Percentiles rank a stretch among this genome's conserved stretches.
These are phyloP conservation scores for Cinara cedri DNA, from an alignment of 2,888 invertebrate species.

Conservation along the genomic window DNA sequence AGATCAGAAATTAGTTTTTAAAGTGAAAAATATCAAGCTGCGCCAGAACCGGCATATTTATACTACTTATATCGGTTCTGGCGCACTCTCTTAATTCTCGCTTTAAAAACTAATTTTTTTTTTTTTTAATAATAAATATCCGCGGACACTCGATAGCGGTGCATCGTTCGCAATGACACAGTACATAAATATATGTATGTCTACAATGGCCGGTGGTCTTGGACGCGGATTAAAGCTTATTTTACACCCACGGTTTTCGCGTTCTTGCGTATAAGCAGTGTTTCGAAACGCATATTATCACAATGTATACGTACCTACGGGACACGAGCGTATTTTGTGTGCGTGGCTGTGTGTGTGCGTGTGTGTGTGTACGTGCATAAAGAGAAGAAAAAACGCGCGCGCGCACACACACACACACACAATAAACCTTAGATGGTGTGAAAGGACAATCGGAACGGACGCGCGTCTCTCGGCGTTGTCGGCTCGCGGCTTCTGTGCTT, in stretches of 20 bases:
- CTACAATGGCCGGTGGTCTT: too few species aligned
- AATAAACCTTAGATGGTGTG: conserved; percentile 44
- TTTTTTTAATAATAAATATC: too few species aligned
- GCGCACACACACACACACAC: not conserved
- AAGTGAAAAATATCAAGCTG: too few species aligned
- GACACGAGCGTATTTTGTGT: not conserved
- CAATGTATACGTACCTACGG: not conserved
- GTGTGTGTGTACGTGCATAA: not conserved
- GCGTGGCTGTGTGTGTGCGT: not conserved
- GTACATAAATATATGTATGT: too few species aligned
- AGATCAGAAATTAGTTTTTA: too few species aligned
- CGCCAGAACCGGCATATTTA: too few species aligned
- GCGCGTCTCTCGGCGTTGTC: conserved; percentile 24
- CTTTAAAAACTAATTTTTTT: too few species aligned
- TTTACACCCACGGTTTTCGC: not conserved
- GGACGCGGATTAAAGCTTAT: not conserved
- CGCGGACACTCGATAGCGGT: too few species aligned
- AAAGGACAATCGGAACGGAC: conserved; percentile 52
- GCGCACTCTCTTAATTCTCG: too few species aligned
- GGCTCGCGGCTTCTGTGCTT: not conserved
- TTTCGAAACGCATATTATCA: not conserved
- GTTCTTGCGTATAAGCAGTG: too few species aligned
- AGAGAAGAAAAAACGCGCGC: conserved; percentile 11
- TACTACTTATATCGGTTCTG: too few species aligned
- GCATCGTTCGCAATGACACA: too few species aligned